These are phyloP conservation scores for Clarias platycephalus DNA, from an alignment of 2,797 vertebrate species.

Conservation along the genomic window DNA sequence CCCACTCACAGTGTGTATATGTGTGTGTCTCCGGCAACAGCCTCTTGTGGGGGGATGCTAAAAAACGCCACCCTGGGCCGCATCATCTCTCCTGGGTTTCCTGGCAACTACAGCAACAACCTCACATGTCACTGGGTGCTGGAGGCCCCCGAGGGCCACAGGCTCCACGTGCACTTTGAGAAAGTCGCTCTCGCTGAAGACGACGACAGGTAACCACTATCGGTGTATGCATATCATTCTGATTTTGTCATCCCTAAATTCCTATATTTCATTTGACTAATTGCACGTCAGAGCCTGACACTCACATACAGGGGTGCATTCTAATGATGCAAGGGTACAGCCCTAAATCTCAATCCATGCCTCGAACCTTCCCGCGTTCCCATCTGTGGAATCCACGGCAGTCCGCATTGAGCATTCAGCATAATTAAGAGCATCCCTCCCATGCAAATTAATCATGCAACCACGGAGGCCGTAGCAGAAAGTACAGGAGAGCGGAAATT, in stretches of 20 bases:
- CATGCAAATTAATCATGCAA: constrained; percentile 61
- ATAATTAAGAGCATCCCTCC: constrained; percentile 64
- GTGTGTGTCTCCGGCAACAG: constrained; percentile 47
- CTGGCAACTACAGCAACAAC: constrained; percentile 98
- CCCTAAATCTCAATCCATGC: neutral
- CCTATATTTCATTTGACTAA: neutral
- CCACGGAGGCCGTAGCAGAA: constrained; percentile 56
- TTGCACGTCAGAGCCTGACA: neutral
- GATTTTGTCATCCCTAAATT: neutral
- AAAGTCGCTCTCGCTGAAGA: constrained; percentile 96
- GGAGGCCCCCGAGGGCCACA: constrained; percentile 84
- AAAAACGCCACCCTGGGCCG: constrained; percentile 91
- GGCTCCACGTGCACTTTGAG: constrained; percentile 94
- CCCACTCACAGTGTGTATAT: neutral
- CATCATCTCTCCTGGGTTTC: constrained; percentile 91
- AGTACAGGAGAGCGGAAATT: constrained; percentile 56
- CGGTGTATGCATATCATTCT: neutral
- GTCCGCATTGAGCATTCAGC: constrained; percentile 60
- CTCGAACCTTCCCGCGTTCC: constrained; percentile 12
- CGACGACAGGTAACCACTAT: constrained; percentile 85
- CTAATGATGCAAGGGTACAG: constrained; percentile 1
- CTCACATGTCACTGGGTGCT: constrained; percentile 96
- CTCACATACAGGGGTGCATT: neutral
- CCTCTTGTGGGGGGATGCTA: constrained; percentile 86
- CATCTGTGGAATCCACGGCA: constrained; percentile 34